phyloP scores from a whole-genome alignment of 2,113 vertebrate genomes.

The Seriola aureovittata region DNA sequence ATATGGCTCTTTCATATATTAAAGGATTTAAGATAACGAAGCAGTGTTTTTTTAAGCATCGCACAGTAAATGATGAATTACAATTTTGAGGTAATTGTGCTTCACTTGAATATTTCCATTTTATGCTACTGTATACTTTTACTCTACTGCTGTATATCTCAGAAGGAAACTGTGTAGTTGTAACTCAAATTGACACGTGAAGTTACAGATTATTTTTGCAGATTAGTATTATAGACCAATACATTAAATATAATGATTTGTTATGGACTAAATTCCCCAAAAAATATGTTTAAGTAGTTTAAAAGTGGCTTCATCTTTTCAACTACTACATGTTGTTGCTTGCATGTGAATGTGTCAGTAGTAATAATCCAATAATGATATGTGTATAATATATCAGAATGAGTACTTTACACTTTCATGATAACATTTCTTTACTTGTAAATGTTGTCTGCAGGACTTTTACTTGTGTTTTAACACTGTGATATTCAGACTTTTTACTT shows the following conservation, averaged over 20 bases:
- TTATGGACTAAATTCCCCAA: no score
- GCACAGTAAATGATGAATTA: not conserved
- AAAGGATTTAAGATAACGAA: slow-evolving; percentile 82
- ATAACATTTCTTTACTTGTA: not conserved
- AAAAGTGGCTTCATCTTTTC: not conserved
- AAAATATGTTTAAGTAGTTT: not conserved
- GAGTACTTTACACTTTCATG: not conserved
- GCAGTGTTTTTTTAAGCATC: not conserved
- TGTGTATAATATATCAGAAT: not conserved
- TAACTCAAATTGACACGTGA: not conserved
- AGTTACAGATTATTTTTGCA: not conserved
- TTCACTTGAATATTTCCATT: not conserved
- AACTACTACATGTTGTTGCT: not conserved
- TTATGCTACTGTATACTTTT: not conserved
- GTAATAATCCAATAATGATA: not conserved
- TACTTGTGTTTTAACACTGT: no score
- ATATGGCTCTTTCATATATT: slow-evolving; percentile 85
- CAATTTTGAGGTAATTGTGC: not conserved
- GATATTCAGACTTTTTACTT: not conserved
- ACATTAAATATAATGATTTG: not conserved
- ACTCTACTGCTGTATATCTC: not conserved
- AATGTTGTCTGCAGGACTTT: not conserved
- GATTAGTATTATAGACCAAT: not conserved
- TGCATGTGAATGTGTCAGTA: not conserved
- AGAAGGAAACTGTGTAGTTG: not conserved